Evolutionary conservation across 1,140 invertebrate genomes (phyloP), one percentile per base, ranked within the genome.

Genomic region (Drosophila santomea): DNA sequence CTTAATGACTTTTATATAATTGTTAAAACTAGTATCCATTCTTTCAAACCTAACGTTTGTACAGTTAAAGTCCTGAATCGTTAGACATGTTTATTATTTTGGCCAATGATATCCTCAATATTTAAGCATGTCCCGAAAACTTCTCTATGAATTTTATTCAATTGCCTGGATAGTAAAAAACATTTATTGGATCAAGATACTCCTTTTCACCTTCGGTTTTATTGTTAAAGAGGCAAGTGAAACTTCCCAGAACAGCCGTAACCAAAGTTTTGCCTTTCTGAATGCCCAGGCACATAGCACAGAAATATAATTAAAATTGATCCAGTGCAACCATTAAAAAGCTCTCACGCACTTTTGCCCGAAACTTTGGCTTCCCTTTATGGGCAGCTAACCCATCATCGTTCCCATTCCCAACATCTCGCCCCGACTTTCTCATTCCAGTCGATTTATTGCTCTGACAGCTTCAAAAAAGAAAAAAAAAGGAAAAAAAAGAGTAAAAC

Each of bases 361-460:
- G 20, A 74, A 74, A 63, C 72, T 71, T 69, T 57, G 51, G 36
- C 64, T 62, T 55, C 58, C 71, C 71, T 66, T 57, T 74, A 73
- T 54, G 57, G 50, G 68, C 56, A 74, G 68, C 67, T 61, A 52
- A 60, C 57, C 58, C 58, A 56, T 63, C 72, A 68, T 68, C 64
- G 25, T 43, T 1, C 45, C 60, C 64, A 32, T 25, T 50, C 50
- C 48, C 55, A 35, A 10, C 35, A 15, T 38, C 41, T 51, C 45
- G 25, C 25, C 58, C 48, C 51, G 36, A 25, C 47, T 36, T 71
- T 60, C 78, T 50, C 68, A 68, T 85, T 89, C 71, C 72, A 86
- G 62, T 89, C 79, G 72, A 86, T 86, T 86, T 86, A 89, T 89
- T 86, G 64, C 83, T 76, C 60, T 73, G 80, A 62, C 71, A 86